phyloP scores from a whole-genome alignment of 92 coral and sea anemone species.

The Micromussa lordhowensis region DNA sequence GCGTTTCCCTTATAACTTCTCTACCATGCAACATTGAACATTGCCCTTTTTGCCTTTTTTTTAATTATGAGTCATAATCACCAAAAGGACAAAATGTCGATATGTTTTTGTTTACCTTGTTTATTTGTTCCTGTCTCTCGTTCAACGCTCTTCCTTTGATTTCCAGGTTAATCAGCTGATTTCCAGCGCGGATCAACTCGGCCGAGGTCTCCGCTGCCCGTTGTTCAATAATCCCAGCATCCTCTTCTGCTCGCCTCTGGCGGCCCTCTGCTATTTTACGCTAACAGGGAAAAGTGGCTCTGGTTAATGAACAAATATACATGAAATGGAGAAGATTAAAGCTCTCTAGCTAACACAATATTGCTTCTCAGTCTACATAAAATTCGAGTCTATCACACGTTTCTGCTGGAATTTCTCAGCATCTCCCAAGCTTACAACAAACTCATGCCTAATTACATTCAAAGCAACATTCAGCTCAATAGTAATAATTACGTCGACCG shows the following conservation, averaged over 20 bases:
- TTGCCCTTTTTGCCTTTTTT: no score
- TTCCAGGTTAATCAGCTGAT: slow-evolving; percentile 74
- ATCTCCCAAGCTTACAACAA: neutral
- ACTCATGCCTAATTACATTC: no score
- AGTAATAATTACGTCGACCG: neutral
- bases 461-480: neutral
- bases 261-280: slow-evolving; percentile 70
- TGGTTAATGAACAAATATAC: neutral
- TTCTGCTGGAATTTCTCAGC: neutral
- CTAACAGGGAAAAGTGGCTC: slow-evolving; percentile 28
- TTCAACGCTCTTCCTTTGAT: slow-evolving; percentile 57
- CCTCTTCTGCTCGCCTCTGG: slow-evolving; percentile 72
- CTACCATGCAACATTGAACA: no score
- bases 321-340: neutral
- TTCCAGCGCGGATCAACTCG: slow-evolving; percentile 76
- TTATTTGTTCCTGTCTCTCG: slow-evolving; percentile 58
- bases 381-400: neutral
- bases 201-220: slow-evolving; percentile 80
- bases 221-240: slow-evolving; percentile 77
- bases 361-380: no score
- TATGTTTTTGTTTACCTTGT: slow-evolving; percentile 45
- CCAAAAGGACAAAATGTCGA: neutral
- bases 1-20: no score
- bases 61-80: no score
- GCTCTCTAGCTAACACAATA: no score